Evolutionary conservation across 1,140 invertebrate genomes (phyloP).

Genomic region (Phenacoccus solenopsis): DNA sequence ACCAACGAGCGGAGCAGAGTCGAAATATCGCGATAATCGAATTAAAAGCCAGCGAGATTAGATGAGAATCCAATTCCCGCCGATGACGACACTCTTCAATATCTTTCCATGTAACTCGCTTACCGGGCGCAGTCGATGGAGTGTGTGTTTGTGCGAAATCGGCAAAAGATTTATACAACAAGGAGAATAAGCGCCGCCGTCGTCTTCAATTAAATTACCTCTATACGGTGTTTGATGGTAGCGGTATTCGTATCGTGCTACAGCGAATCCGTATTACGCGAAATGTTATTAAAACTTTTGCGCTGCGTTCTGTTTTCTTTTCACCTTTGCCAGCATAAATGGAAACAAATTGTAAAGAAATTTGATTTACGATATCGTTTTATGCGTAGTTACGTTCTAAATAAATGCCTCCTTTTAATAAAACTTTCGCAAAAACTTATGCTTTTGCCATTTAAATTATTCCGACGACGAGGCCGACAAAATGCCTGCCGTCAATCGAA

Average conservation of each 20-base stretch:
- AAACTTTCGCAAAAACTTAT: neutral
- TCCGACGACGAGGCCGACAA: neutral
- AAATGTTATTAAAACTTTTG: conserved; percentile 15
- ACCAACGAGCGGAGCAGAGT: neutral
- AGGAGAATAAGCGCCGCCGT: neutral
- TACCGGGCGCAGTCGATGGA: neutral
- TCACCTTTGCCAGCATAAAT: neutral
- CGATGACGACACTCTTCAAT: conserved; percentile 2
- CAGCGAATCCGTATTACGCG: neutral
- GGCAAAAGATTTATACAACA: neutral
- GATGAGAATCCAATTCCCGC: conserved; percentile 14
- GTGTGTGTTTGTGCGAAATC: neutral
- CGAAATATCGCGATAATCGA: conserved; percentile 17
- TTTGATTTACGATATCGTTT: conserved; percentile 9
- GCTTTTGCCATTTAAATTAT: conserved; percentile 2
- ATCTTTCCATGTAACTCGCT: neutral
- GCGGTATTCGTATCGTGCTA: no score
- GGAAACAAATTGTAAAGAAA: conserved; percentile 12
- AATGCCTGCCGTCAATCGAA: no score
- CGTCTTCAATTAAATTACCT: neutral
- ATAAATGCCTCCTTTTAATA: neutral
- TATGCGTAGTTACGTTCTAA: neutral
- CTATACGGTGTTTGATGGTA: neutral
- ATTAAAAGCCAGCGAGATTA: conserved; percentile 15
- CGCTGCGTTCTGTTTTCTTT: conserved; percentile 8